A percentile compares a stretch with the other conserved stretches of the same genome.
Conservation (phyloP, 2,113 vertebrate genomes). For the Microtus richardsoni region DNA sequence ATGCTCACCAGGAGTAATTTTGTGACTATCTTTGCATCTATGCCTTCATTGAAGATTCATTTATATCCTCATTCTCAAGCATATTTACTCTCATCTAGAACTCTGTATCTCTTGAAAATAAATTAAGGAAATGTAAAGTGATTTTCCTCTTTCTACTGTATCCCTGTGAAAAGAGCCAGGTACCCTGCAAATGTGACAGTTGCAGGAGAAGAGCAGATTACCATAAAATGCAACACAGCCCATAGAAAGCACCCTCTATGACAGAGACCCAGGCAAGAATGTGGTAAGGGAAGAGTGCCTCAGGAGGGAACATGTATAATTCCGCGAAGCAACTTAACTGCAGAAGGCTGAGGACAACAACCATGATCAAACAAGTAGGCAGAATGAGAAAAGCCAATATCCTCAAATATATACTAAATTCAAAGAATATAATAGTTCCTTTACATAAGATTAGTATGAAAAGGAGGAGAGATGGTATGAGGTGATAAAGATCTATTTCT, state of each 20-base stretch:
- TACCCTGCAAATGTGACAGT: not conserved
- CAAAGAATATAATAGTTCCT: not conserved
- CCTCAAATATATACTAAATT: not conserved
- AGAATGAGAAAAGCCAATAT: not conserved
- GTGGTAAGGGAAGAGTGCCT: not conserved
- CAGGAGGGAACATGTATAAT: not conserved
- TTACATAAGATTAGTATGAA: not conserved
- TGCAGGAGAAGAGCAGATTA: not conserved
- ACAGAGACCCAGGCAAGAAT: not conserved
- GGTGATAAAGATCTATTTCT: not conserved
- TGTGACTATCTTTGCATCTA: not conserved
- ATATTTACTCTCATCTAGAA: not conserved
- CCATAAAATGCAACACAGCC: not conserved
- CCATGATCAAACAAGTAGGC: not conserved
- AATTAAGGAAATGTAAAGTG: not conserved
- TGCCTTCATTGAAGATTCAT: not conserved
- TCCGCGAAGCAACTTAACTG: not conserved
- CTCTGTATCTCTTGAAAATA: not conserved
- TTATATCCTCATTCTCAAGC: accelerated
- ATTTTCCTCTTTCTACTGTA: not conserved
- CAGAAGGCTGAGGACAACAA: not conserved
- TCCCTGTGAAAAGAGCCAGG: not conserved
- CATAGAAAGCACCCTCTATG: not conserved
- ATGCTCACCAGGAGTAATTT: not conserved
- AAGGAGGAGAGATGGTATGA: not conserved